Percentiles rank a stretch among this genome's conserved stretches.
These are phyloP conservation scores for Tanytarsus gracilentus DNA, from an alignment of 2,888 invertebrate genomes.

Conservation along the genomic window DNA sequence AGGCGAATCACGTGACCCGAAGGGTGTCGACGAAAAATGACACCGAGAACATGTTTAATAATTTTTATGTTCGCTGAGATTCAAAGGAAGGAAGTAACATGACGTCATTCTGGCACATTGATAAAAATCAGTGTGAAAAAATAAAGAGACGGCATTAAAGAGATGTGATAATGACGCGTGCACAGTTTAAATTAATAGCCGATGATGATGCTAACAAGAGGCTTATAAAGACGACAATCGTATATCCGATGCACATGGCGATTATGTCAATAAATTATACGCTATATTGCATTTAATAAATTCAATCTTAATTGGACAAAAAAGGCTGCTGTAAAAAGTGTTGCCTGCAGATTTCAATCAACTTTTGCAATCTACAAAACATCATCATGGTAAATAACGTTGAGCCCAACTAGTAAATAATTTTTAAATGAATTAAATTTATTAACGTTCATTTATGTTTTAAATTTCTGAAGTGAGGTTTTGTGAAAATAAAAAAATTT, in stretches of 20 bases:
- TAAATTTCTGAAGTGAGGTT: too few species aligned
- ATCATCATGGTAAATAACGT: too few species aligned
- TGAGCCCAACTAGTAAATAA: too few species aligned
- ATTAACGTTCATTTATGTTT: too few species aligned
- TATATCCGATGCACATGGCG: conserved; percentile 1
- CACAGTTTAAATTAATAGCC: conserved; percentile 7
- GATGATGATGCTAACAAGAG: not conserved
- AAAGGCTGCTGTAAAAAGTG: not conserved
- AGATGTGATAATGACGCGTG: conserved; percentile 25
- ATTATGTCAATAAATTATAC: conserved; percentile 18
- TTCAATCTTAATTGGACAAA: not conserved
- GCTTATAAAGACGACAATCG: conserved; percentile 7
- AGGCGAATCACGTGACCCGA: conserved; percentile 14
- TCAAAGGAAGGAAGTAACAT: conserved; percentile 1
- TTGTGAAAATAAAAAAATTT: too few species aligned
- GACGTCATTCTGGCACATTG: conserved; percentile 16
- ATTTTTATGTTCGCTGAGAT: too few species aligned
- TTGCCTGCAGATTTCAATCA: too few species aligned
- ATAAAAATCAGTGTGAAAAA: conserved; percentile 15
- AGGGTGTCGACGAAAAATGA: conserved; percentile 11
- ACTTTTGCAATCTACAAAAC: too few species aligned
- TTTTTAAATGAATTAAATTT: too few species aligned
- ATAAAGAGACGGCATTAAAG: not conserved
- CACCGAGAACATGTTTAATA: not conserved
- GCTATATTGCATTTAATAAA: conserved; percentile 21